Conservation (phyloP, 2,797 vertebrate species). For the Acrossocheilus wenchowensis region DNA sequence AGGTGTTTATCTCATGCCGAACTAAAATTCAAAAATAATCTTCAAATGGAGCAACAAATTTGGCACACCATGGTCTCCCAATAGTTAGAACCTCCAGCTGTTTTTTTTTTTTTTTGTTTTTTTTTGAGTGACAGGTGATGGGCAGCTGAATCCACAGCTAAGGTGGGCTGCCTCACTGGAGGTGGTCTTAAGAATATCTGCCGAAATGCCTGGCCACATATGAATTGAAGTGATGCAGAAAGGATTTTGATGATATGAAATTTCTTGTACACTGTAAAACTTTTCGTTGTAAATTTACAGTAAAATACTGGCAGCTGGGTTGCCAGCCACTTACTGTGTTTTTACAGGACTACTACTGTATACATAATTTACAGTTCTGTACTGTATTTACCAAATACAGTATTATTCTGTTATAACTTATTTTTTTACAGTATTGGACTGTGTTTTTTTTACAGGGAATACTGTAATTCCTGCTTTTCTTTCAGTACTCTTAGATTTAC, state of each 20-base stretch:
- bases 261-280: too few species aligned
- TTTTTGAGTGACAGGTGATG: constrained; percentile 44
- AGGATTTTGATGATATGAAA: neutral
- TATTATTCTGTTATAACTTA: too few species aligned
- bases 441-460: too few species aligned
- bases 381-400: too few species aligned
- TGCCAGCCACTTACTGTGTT: too few species aligned
- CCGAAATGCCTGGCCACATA: neutral
- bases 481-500: too few species aligned
- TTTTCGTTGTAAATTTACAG: too few species aligned
- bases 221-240: constrained; percentile 19
- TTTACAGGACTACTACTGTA: too few species aligned
- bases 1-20: constrained; percentile 8
- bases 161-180: constrained; percentile 23
- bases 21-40: neutral
- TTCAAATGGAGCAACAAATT: constrained; percentile 42
- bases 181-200: constrained; percentile 21
- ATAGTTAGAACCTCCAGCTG: constrained; percentile 27
- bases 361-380: too few species aligned
- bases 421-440: too few species aligned
- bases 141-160: constrained; percentile 50
- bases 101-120: constrained; percentile 5
- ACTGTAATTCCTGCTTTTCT: too few species aligned
- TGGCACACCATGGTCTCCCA: neutral
- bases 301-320: too few species aligned